Evolutionary conservation across 2,888 invertebrate species (phyloP).

Genomic region (Drosophila birchii): DNA sequence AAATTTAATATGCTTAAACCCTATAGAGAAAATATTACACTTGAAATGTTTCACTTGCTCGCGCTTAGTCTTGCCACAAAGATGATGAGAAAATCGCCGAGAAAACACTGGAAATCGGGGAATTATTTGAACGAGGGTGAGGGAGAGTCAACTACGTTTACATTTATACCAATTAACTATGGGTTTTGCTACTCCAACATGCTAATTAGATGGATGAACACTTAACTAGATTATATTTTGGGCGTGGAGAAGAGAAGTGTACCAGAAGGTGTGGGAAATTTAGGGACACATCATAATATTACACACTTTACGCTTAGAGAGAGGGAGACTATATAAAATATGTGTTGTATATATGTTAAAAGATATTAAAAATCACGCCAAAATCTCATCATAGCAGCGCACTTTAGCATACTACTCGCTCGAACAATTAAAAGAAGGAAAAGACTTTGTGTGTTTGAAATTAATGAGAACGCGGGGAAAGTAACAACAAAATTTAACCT

Average conservation of each 20-base stretch:
- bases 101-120: conserved; percentile 21
- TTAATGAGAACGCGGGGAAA: conserved; percentile 44
- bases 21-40: conserved; percentile 70
- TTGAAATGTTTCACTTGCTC: conserved; percentile 50
- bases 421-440: conserved; percentile 38
- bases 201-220: conserved; percentile 38
- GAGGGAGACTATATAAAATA: conserved; percentile 56
- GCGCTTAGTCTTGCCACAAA: conserved; percentile 40
- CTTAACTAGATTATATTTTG: conserved; percentile 31
- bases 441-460: conserved; percentile 38
- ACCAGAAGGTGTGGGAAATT: conserved; percentile 6
- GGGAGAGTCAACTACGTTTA: conserved; percentile 11
- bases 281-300: conserved; percentile 42
- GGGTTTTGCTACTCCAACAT: conserved; percentile 22
- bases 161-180: conserved; percentile 32
- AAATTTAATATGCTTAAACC: conserved; percentile 53
- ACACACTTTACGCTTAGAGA: conserved; percentile 39
- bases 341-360: conserved; percentile 46
- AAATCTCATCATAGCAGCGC: conserved; percentile 32
- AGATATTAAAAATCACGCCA: conserved; percentile 61
- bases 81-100: conserved; percentile 23
- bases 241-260: not conserved
- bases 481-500: conserved; percentile 76
- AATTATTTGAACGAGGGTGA: conserved; percentile 11
- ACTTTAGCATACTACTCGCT: conserved; percentile 24